phyloP scores from a whole-genome alignment of 2,113 vertebrate species.

The Orycteropus afer region DNA sequence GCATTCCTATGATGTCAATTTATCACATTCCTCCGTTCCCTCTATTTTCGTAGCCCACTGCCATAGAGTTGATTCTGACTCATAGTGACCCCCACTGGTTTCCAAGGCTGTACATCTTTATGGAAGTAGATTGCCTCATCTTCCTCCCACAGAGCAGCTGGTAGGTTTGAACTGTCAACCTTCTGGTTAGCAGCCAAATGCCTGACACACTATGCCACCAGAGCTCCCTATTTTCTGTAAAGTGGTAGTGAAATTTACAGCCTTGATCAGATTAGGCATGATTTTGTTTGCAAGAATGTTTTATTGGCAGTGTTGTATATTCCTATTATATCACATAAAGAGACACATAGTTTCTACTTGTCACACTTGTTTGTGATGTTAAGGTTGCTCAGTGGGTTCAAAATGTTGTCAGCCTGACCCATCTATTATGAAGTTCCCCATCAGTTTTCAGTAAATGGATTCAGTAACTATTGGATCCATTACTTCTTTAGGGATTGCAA shows the following conservation, averaged over 20 bases:
- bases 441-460: slow-evolving; percentile 2
- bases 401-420: neutral
- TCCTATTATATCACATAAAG: neutral
- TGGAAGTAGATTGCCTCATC: too few relatives aligned
- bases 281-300: neutral
- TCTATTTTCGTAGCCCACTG: too few relatives aligned
- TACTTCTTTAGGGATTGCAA: neutral
- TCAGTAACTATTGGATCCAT: neutral
- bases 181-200: too few relatives aligned
- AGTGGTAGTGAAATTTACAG: neutral
- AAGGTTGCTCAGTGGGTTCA: neutral
- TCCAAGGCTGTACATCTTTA: too few relatives aligned
- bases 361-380: neutral
- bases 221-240: too few relatives aligned
- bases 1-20: neutral
- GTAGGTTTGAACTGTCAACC: too few relatives aligned
- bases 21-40: neutral
- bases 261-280: neutral
- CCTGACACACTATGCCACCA: too few relatives aligned
- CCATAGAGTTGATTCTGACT: too few relatives aligned
- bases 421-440: neutral
- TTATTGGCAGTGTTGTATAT: neutral
- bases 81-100: too few relatives aligned
- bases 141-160: too few relatives aligned
- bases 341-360: neutral